Evolutionary conservation across 2,113 vertebrate species (phyloP).

Genomic region (Corythornis cristatus): DNA sequence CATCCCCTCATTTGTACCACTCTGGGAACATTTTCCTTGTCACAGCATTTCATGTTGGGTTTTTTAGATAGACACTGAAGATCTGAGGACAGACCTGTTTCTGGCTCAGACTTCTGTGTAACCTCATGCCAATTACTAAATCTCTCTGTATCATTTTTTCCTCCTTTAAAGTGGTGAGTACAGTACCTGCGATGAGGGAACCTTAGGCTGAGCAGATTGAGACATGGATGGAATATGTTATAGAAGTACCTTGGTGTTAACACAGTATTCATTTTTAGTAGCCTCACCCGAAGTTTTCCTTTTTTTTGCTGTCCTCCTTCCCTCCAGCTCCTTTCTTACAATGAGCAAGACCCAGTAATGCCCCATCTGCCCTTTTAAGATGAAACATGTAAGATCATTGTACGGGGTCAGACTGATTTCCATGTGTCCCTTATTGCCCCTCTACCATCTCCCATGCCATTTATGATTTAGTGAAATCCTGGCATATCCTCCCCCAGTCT

Average conservation of each 20-base stretch:
- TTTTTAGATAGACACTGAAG: background rate
- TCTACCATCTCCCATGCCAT: background rate
- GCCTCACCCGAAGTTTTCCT: background rate
- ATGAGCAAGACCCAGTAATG: background rate
- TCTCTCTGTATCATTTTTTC: background rate
- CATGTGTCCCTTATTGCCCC: background rate
- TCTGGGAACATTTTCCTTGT: background rate
- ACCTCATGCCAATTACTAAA: constrained; percentile 7
- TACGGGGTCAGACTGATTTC: background rate
- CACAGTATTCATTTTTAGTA: background rate
- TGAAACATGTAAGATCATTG: background rate
- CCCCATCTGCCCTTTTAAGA: background rate
- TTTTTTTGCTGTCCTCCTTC: background rate
- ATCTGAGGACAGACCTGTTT: background rate
- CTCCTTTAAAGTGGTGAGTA: background rate
- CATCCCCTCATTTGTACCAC: constrained; percentile 18
- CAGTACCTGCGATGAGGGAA: background rate
- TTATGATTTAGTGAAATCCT: background rate
- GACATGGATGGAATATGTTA: background rate
- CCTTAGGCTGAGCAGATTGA: background rate
- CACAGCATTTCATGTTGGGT: background rate
- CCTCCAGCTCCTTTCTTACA: background rate
- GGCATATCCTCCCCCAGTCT: background rate
- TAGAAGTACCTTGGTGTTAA: background rate
- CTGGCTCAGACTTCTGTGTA: background rate